A percentile compares a stretch with the other conserved stretches of the same genome.
Conservation (phyloP, 30 jellyfish, hydroid and myxozoan genomes). For the Aurelia coerulea region DNA sequence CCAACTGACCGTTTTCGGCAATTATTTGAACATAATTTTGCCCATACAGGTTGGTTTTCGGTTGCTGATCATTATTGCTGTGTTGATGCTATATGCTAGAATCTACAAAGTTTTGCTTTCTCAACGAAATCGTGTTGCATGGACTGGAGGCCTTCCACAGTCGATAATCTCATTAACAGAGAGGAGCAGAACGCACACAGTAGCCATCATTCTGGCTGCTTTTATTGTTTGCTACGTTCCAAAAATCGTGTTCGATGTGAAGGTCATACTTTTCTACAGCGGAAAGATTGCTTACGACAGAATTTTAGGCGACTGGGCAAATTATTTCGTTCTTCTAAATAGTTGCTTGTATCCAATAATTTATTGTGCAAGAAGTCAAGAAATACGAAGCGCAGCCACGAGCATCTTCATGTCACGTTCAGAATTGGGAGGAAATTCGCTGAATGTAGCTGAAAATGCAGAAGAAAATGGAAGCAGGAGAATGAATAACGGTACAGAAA, state of each 20-base stretch:
- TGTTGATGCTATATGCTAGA: slow-evolving; percentile 11
- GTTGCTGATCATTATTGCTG: slow-evolving; percentile 22
- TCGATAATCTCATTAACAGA: background rate
- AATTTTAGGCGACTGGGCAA: slow-evolving; percentile 47
- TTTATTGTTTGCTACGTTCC: slow-evolving; percentile 15
- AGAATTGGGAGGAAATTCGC: no score
- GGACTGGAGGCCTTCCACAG: background rate
- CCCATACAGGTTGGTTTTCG: slow-evolving; percentile 21
- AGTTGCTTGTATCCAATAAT: slow-evolving; percentile 58
- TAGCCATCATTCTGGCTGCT: background rate
- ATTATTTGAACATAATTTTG: background rate
- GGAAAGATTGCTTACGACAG: background rate
- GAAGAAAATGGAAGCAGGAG: no score
- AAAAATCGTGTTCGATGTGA: background rate
- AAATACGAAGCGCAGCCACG: slow-evolving; percentile 40
- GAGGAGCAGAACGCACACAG: slow-evolving; percentile 5
- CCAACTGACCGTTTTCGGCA: no score
- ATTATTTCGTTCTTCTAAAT: slow-evolving; percentile 40
- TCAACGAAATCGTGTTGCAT: no score
- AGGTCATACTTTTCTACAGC: background rate
- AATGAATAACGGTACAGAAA: no score
- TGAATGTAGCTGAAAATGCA: no score
- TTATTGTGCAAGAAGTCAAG: slow-evolving; percentile 64
- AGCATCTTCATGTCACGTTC: no score
- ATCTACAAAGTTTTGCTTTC: background rate